Percentiles rank a stretch among this genome's conserved stretches.
These are phyloP conservation scores for Vireo griseus DNA, from an alignment of 2,797 vertebrate species.

Conservation along the genomic window DNA sequence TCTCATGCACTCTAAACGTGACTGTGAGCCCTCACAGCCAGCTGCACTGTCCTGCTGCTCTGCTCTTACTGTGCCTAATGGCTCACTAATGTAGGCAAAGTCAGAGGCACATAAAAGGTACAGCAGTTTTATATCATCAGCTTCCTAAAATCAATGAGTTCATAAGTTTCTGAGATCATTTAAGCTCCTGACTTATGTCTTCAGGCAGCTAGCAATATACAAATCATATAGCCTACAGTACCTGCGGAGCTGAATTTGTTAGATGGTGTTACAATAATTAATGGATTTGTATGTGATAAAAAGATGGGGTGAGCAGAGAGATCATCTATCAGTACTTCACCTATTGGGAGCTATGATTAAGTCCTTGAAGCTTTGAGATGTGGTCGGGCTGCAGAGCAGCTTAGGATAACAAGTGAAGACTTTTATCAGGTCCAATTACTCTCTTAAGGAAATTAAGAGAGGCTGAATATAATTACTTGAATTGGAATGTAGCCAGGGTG, in stretches of 20 bases:
- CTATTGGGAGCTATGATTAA: conserved; percentile 30
- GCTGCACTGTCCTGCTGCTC: background rate
- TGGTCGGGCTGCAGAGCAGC: conserved; percentile 12
- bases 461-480: conserved; percentile 59
- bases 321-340: conserved; percentile 33
- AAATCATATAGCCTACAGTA: background rate
- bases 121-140: background rate
- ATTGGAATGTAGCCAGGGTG: conserved; percentile 45
- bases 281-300: conserved; percentile 27
- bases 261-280: conserved; percentile 15
- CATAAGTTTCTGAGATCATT: conserved; percentile 12
- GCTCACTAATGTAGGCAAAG: background rate
- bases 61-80: background rate
- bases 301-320: background rate
- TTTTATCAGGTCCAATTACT: conserved; percentile 44
- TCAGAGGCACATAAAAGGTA: background rate
- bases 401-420: conserved; percentile 41
- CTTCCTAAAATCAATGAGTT: conserved; percentile 34
- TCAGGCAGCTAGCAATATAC: background rate
- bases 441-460: conserved; percentile 53
- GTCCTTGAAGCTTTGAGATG: conserved; percentile 36
- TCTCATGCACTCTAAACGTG: background rate
- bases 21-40: background rate
- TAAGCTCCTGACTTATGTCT: background rate
- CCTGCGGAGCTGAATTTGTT: background rate